These are phyloP conservation scores for Syrphus vitripennis DNA, from an alignment of 2,888 invertebrate species.

Conservation along the genomic window DNA sequence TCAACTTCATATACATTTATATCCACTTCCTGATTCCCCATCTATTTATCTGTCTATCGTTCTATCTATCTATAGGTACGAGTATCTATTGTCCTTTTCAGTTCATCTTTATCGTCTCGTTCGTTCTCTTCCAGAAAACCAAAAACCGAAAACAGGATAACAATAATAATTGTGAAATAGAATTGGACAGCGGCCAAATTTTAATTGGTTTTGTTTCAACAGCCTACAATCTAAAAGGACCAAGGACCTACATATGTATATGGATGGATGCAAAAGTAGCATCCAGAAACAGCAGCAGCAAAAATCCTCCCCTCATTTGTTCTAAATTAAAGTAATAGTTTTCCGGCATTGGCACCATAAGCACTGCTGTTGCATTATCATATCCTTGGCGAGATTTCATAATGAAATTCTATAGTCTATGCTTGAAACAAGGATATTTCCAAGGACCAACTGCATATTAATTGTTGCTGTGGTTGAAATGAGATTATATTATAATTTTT, in stretches of 20 bases:
- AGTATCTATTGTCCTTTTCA: conserved; percentile 36
- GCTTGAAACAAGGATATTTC: conserved; percentile 51
- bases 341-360: conserved; percentile 41
- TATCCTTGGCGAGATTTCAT: conserved; percentile 61
- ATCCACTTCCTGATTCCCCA: background rate
- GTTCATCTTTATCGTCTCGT: conserved; percentile 30
- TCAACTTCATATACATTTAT: conserved; percentile 14
- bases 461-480: conserved; percentile 63
- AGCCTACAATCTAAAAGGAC: conserved; percentile 38
- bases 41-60: background rate
- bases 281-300: too few species aligned
- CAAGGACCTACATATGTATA: background rate
- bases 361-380: conserved; percentile 63
- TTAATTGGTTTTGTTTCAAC: conserved; percentile 72
- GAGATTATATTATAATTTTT: conserved; percentile 16
- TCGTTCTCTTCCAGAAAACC: conserved; percentile 36
- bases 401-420: conserved; percentile 64
- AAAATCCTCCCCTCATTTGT: conserved; percentile 40
- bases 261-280: background rate
- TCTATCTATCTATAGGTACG: background rate
- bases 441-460: conserved; percentile 40
- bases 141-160: conserved; percentile 67
- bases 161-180: conserved; percentile 72
- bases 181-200: conserved; percentile 71
- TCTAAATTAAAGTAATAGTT: conserved; percentile 69